These are phyloP conservation scores for Eilema sororculum DNA, from an alignment of 2,888 invertebrate species.

Conservation along the genomic window DNA sequence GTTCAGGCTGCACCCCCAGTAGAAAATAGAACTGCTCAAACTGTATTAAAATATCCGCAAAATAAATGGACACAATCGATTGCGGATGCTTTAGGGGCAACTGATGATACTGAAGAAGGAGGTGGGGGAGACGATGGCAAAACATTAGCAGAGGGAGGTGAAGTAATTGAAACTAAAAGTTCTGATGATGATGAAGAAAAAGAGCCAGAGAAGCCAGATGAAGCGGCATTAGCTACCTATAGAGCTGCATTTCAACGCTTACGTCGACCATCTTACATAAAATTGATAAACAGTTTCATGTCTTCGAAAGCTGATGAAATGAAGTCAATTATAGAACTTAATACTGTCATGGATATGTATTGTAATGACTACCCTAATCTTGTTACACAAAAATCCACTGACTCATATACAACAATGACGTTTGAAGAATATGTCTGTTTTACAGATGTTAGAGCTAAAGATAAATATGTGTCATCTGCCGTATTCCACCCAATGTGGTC, in stretches of 20 bases:
- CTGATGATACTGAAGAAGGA: conserved; percentile 60
- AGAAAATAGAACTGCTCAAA: conserved; percentile 87
- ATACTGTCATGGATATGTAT: conserved; percentile 88
- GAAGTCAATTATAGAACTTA: conserved; percentile 75
- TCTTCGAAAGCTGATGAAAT: conserved; percentile 62
- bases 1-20: conserved; percentile 87
- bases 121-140: conserved; percentile 68
- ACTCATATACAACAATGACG: conserved; percentile 71
- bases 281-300: conserved; percentile 70
- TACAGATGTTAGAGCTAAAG: conserved; percentile 89
- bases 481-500: conserved; percentile 91
- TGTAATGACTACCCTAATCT: conserved; percentile 88
- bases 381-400: conserved; percentile 66
- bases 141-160: conserved; percentile 41
- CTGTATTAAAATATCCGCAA: conserved; percentile 89
- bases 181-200: conserved; percentile 59
- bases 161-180: conserved; percentile 53
- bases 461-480: conserved; percentile 89
- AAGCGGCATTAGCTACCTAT: conserved; percentile 68
- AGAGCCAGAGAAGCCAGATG: conserved; percentile 61
- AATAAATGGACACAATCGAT: conserved; percentile 91
- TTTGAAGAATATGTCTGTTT: conserved; percentile 88
- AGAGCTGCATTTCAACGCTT: conserved; percentile 67
- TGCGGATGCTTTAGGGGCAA: conserved; percentile 70
- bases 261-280: conserved; percentile 76